Conservation (phyloP, 2,113 vertebrate species). For the Podilymbus podiceps region DNA sequence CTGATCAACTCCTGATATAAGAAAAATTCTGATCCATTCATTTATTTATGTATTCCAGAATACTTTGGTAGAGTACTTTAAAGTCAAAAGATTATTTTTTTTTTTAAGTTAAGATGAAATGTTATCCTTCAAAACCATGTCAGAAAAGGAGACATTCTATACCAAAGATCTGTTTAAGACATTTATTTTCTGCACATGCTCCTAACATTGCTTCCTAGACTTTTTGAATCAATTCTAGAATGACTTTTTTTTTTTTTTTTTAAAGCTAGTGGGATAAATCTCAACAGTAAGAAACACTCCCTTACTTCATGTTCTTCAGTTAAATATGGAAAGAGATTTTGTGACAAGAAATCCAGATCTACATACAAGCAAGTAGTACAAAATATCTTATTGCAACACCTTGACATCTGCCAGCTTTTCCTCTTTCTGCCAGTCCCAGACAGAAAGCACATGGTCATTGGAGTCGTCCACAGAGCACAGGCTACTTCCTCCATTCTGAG, state of each 20-base stretch:
- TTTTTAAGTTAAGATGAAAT: background rate
- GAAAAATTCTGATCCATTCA: background rate
- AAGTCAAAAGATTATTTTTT: background rate
- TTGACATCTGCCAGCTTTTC: conserved; percentile 93
- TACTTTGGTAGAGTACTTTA: background rate
- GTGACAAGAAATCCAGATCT: background rate
- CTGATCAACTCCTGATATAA: background rate
- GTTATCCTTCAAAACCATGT: background rate
- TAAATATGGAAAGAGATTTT: background rate
- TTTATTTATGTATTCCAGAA: background rate
- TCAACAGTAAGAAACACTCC: background rate
- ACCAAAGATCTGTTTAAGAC: background rate
- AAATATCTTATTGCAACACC: conserved; percentile 74
- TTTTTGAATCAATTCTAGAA: background rate
- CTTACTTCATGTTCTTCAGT: background rate
- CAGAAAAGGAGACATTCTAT: background rate
- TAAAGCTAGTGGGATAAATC: background rate
- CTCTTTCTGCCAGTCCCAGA: conserved; percentile 98
- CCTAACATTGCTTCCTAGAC: background rate
- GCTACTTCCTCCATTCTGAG: conserved; percentile 91
- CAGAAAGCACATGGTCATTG: conserved; percentile 93
- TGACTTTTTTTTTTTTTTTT: background rate
- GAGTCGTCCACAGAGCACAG: conserved; percentile 95
- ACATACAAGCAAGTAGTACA: conserved; percentile 24
- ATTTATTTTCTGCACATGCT: background rate